Conservation (phyloP, 2,113 vertebrate genomes). For the Rhodinocichla rosea region DNA sequence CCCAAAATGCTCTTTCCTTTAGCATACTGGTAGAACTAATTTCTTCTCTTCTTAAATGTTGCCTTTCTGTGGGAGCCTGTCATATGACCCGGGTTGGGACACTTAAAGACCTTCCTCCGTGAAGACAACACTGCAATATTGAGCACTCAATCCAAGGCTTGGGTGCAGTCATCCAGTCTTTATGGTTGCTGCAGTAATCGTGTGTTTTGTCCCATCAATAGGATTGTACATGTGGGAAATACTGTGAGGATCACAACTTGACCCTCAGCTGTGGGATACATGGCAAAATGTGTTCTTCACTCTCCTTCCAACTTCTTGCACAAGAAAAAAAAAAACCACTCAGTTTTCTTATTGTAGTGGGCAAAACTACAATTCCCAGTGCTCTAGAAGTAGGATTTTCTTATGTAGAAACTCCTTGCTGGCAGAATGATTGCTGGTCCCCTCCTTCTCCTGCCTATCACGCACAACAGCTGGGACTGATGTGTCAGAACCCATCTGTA, state of each 20-base stretch:
- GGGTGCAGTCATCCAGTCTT: not conserved
- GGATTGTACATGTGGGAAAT: not conserved
- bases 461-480: not conserved
- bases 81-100: not conserved
- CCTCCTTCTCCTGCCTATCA: not conserved
- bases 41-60: not conserved
- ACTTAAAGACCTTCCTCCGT: not conserved
- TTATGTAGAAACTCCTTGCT: not conserved
- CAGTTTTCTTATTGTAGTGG: not conserved
- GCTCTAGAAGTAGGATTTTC: not conserved
- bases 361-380: not conserved
- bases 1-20: not conserved
- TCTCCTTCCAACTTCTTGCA: not conserved
- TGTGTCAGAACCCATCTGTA: not conserved
- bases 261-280: not conserved
- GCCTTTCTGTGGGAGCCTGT: not conserved
- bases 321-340: not conserved
- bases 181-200: not conserved
- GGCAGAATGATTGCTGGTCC: not conserved
- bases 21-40: not conserved
- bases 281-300: not conserved
- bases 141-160: fast-evolving
- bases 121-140: not conserved
- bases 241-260: not conserved
- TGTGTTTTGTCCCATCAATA: not conserved